phyloP scores from a whole-genome alignment of 2,888 invertebrate genomes.

The Apomyelois bistriatella region DNA sequence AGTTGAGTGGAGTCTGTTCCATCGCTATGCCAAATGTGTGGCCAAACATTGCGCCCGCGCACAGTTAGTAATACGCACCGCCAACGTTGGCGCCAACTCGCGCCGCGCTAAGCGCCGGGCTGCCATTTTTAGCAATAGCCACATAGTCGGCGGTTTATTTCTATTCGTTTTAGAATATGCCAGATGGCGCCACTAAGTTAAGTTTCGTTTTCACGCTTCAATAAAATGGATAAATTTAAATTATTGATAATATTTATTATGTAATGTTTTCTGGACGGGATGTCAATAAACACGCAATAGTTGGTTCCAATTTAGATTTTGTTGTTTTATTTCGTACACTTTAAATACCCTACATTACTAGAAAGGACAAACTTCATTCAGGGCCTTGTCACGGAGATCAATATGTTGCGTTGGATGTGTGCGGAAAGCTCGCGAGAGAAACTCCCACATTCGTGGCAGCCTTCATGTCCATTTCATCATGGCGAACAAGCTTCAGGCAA shows the following conservation, averaged over 20 bases:
- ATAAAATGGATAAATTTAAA: slow-evolving; percentile 51
- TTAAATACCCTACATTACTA: neutral
- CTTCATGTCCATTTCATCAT: no score
- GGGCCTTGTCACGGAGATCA: no score
- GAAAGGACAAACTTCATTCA: no score
- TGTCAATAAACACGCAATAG: slow-evolving; percentile 81
- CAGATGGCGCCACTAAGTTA: slow-evolving; percentile 63
- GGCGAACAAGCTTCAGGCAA: no score
- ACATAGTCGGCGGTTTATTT: slow-evolving; percentile 75
- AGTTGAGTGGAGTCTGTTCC: neutral
- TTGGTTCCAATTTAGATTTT: slow-evolving; percentile 72
- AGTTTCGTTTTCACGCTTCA: slow-evolving; percentile 74
- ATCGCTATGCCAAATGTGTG: neutral
- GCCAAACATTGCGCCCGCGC: neutral
- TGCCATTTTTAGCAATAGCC: slow-evolving; percentile 75
- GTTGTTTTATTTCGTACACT: slow-evolving; percentile 43
- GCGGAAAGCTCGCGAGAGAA: no score
- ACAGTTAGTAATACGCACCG: neutral
- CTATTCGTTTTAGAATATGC: slow-evolving; percentile 79
- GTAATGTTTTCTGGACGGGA: slow-evolving; percentile 72
- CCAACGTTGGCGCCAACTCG: slow-evolving; percentile 2
- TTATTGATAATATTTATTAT: slow-evolving; percentile 67
- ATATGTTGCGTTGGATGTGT: no score
- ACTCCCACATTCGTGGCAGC: no score
- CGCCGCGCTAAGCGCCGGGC: slow-evolving; percentile 34